Evolutionary conservation across 2,888 invertebrate genomes (phyloP).

Genomic region (Suillia variegata): DNA sequence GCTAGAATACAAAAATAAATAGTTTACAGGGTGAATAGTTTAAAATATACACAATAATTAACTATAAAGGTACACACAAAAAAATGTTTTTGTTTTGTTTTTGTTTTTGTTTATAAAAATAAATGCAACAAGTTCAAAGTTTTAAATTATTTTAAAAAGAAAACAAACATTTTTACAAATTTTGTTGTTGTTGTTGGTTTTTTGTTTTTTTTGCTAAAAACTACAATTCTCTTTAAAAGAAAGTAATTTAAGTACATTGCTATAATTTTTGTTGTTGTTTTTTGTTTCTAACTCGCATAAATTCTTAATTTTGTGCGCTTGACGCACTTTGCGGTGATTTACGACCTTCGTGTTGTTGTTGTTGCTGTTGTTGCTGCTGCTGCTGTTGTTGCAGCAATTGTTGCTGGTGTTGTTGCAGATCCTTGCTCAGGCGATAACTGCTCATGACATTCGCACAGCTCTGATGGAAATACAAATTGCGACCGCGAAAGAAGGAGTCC

Average conservation of each 20-base stretch:
- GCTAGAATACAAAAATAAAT: too few species aligned
- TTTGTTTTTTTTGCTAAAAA: slow-evolving; percentile 4
- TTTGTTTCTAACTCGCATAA: background rate
- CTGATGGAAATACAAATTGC: slow-evolving; percentile 59
- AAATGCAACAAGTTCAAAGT: too few species aligned
- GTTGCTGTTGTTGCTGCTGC: slow-evolving; percentile 26
- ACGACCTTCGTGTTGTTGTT: slow-evolving; percentile 20
- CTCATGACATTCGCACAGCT: slow-evolving; percentile 61
- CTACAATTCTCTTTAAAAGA: background rate
- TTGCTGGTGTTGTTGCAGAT: slow-evolving; percentile 52
- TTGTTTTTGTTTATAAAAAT: too few species aligned
- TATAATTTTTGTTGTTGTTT: background rate
- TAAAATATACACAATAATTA: too few species aligned
- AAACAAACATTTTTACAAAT: background rate
- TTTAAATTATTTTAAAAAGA: background rate
- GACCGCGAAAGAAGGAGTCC: slow-evolving; percentile 58
- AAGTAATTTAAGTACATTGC: background rate
- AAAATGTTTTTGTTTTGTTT: too few species aligned
- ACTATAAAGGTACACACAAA: too few species aligned
- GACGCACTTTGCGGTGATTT: slow-evolving; percentile 26
- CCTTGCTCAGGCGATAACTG: slow-evolving; percentile 56
- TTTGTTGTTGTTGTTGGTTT: background rate
- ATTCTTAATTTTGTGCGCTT: slow-evolving; percentile 16
- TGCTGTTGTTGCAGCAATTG: slow-evolving; percentile 41
- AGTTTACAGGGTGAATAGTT: too few species aligned